Conservation (phyloP, 2,888 invertebrate genomes). For the Congeria kusceri region DNA sequence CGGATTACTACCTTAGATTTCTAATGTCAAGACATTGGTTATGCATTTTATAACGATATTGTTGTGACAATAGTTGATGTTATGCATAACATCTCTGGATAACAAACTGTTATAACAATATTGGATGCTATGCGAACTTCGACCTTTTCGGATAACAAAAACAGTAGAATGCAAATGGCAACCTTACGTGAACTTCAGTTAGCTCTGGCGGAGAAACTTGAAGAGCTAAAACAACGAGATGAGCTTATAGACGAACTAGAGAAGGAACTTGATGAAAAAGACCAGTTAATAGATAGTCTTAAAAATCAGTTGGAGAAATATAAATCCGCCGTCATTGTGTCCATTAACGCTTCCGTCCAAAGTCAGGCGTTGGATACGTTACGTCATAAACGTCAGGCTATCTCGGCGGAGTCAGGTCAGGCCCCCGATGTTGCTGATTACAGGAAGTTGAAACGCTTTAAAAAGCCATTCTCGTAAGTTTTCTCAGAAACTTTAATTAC, state of each 20-base stretch:
- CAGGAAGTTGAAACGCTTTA: constrained; percentile 50
- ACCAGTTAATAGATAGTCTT: constrained; percentile 79
- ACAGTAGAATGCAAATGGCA: constrained; percentile 87
- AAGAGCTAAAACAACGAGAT: constrained; percentile 90
- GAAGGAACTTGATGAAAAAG: constrained; percentile 87
- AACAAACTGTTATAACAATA: no score
- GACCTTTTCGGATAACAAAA: no score
- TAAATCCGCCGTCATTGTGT: constrained; percentile 62
- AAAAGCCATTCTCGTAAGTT: no score
- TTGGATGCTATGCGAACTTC: no score
- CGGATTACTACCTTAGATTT: no score
- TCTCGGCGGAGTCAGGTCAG: constrained; percentile 83
- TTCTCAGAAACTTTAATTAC: no score
- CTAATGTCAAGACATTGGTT: no score
- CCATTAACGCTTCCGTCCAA: not conserved
- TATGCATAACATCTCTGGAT: no score
- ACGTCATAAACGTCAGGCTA: constrained; percentile 80
- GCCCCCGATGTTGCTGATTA: constrained; percentile 43
- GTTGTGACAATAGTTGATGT: no score
- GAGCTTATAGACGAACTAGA: constrained; percentile 90
- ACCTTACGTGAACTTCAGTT: constrained; percentile 90
- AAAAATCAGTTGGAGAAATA: constrained; percentile 82
- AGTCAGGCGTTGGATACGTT: not conserved
- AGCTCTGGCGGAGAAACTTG: constrained; percentile 91
- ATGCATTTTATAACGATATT: no score